Evolutionary conservation across 2,113 vertebrate species (phyloP).

Genomic region (Cyanoderma ruficeps): DNA sequence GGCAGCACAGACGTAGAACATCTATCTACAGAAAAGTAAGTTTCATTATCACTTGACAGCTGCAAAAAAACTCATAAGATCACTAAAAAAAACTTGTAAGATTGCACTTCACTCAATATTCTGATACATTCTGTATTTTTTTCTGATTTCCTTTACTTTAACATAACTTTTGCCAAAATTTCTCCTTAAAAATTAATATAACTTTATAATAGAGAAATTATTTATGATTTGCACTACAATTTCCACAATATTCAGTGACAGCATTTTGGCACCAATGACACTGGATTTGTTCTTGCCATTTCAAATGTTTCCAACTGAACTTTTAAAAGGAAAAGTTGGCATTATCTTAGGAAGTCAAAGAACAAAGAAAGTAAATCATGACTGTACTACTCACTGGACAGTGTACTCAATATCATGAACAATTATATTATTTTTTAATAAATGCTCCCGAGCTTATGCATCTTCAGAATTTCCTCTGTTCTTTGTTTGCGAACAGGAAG

Average conservation of each 20-base stretch:
- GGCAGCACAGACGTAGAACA: not conserved
- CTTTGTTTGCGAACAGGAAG: slow-evolving; percentile 47
- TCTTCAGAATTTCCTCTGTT: slow-evolving; percentile 37
- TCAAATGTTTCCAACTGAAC: slow-evolving; percentile 43
- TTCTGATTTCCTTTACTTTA: not conserved
- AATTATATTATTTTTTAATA: slow-evolving; percentile 6
- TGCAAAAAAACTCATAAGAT: not conserved
- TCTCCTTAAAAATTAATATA: not conserved
- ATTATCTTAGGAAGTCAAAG: not conserved
- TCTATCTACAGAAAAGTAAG: not conserved
- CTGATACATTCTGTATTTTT: not conserved
- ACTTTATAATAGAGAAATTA: not conserved
- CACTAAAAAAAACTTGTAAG: not conserved
- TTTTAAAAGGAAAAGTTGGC: slow-evolving; percentile 28
- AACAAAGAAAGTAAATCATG: slow-evolving; percentile 38
- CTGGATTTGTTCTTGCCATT: slow-evolving; percentile 20
- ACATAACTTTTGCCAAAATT: not conserved
- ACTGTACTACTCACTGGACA: not conserved
- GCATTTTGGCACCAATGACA: slow-evolving; percentile 12
- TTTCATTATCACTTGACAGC: not conserved
- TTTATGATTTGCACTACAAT: not conserved
- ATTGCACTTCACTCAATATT: not conserved
- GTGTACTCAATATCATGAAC: not conserved
- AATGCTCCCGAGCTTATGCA: not conserved
- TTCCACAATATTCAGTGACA: not conserved